Base-by-base conservation (phyloP, 2,888 invertebrate genomes). In the Xanthorhoe designata region DNA sequence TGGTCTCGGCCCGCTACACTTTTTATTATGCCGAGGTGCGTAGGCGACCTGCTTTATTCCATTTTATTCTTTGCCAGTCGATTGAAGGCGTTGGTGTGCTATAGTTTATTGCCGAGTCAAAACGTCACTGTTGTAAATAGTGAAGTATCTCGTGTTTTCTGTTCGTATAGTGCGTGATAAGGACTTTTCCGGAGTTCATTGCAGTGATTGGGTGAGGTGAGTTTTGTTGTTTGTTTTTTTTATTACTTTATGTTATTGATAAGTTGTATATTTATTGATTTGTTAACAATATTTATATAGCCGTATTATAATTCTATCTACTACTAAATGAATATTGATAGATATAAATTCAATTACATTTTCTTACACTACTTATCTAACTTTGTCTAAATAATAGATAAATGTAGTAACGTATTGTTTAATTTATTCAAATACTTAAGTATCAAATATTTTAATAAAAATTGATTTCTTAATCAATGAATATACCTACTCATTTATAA, bases 61-160 rank as follows among this genome's bases (percentile, higher is more conserved):
- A 81, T 83, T 89, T 89, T 92, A 92, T 91, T 93, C 91, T 87
- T 78, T 84, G 85, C 83, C 92, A 91, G 93, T 92, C 92, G 90
- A 86, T 89, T 87, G 91, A 86, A 89, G 87, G 90, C 91, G 89
- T 91, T 84, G 89, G 92, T 88, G 92, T 90, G 90, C 86, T 88
- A 89, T 92, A 90, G 90, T 92, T 92, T 92, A 92, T 92, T 86
- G 80, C 85, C 85, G 84, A 84, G 87, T 82, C 79, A 74, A 84
- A 77, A 83, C 83, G 67, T 88, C 86, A 86, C 83, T 79, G 83
- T 86, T 87, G 85, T 88, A 87, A 87, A 85, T 89, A 88, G 89
- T 90, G 85, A 85, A 35, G 35, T 35, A 86, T 82, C 81, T 81
- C 80, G 87, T 88, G 87, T 79, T 81, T 73, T 78, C 81, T 84